Conservation (phyloP, 2,113 vertebrate genomes). For the Entelurus aequoreus region DNA sequence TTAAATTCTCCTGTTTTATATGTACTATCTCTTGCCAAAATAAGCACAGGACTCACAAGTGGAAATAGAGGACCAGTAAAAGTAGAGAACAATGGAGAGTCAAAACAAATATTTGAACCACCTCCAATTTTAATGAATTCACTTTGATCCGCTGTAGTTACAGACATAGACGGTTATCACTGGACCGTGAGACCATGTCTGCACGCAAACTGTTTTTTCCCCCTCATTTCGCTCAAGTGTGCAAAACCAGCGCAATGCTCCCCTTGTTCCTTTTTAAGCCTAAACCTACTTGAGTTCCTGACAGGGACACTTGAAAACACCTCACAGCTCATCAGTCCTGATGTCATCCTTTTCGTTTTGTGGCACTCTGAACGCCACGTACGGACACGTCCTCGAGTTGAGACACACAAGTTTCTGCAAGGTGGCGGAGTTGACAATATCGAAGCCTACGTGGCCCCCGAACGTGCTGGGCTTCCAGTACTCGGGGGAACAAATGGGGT, state of each 20-base stretch:
- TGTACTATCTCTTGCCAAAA: slow-evolving; percentile 14
- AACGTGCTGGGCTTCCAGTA: slow-evolving; percentile 99
- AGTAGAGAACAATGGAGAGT: not conserved
- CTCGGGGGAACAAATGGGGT: slow-evolving; percentile 91
- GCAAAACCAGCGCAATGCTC: slow-evolving; percentile 4
- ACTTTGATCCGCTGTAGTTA: not conserved
- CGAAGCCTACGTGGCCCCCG: slow-evolving; percentile 84
- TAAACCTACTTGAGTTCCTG: slow-evolving; percentile 3
- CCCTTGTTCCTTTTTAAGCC: not conserved
- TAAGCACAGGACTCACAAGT: slow-evolving; percentile 7
- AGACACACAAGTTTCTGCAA: slow-evolving; percentile 86
- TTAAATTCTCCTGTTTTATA: not conserved
- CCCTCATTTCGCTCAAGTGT: slow-evolving; percentile 9
- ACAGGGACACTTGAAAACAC: not conserved
- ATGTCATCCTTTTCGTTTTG: slow-evolving; percentile 9
- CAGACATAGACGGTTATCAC: slow-evolving; percentile 4
- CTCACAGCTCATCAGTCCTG: slow-evolving; percentile 53
- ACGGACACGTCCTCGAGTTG: slow-evolving; percentile 84
- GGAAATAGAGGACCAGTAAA: not conserved
- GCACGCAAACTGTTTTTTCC: not conserved
- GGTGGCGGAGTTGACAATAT: slow-evolving; percentile 85
- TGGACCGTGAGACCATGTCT: slow-evolving; percentile 8
- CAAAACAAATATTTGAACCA: slow-evolving; percentile 2
- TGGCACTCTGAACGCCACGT: slow-evolving; percentile 81
- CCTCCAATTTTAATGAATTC: not conserved